Base-by-base conservation (phyloP, 2,888 invertebrate species). In the Campoplex capitator region DNA sequence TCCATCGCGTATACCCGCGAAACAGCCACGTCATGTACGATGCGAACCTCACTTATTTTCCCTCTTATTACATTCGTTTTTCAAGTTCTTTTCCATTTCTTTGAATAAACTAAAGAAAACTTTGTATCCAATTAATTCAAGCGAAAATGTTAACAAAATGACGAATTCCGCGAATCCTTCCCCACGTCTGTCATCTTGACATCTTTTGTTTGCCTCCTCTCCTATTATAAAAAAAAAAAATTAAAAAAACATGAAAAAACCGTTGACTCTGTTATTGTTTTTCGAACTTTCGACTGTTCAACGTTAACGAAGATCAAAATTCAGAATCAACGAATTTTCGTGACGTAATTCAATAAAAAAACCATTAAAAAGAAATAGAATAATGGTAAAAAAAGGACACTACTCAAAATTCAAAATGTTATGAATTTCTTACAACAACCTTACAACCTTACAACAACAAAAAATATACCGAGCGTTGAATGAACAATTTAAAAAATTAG, bases 1-100 rank as follows among this genome's bases (percentile, higher is more conserved):
- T 23, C 56, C 42, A 48, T 48, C 23, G 48, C 51, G 45, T 38
- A 56, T 65, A 68, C 56, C 67, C 70, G 38, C 68, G 75, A 73
- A 81, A 77, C 18, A 83, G 86, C 86, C 86, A 86, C 83, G 86
- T 86, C 86, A 86, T 80, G 80, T 56, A 56, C 71, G 38, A 68
- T 38, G 74, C 65, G 83, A 75, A 79, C 51, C 38, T 51, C 32
- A 35, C 35, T 32, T 3, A 70, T 51, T 81, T 75, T 85, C 70
- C 54, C 42, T 48, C 23, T 68, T 78, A 58, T 65, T 65, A 45
- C 8, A 28, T 8, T 18, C 42, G n/a, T 28, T 80, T 71, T 48
- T 18, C 18, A 18, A n/a, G 2, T 23, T n/a, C 18, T 16, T 58
- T 35, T 51, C 13, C 16, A 32, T 70, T 32, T 18, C 45, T 6